Evolutionary conservation across 2,888 invertebrate species (phyloP), one percentile per base, ranked within the genome.

Genomic region (Apodemia hepburni): DNA sequence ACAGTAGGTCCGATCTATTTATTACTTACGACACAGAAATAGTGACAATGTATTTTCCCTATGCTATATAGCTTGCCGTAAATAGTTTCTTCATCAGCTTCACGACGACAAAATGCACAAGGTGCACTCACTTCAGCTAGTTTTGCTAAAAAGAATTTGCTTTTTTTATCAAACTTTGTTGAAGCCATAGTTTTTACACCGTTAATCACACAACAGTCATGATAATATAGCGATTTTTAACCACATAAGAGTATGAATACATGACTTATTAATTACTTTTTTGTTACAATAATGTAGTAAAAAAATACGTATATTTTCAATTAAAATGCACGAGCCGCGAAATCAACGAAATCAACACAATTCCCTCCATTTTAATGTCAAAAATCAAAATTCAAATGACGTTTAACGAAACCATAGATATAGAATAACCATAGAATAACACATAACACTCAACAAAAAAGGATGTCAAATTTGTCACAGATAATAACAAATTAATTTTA

Each of bases 1-100:
- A 11, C 3, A 15, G 15, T 42, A n/a, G 42, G 5, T 15, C 12
- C 5, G 15, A 3, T 4, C 5, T 4, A 42, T 15, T 42, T 42
- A 42, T n/a, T 8, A 87, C 93, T 89, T 91, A 96, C 96, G 87
- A 95, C 90, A 78, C 96, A 97, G 81, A 94, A 96, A 73, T 96
- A 95, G 77, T 97, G 96, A 2, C 94, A 94, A 47, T 92, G 84
- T 33, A 95, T 83, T 12, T 92, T 88, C 12, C 92, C 87, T 58
- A 93, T 86, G 11, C 85, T 82, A 69, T 93, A 92, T 35, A 94
- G 76, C 71, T 92, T 92, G 3, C 94, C 94, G 73, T 85, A 93
- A 15, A 85, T 79, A 8, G 92, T 64, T 72, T 93, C 94, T 69
- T 94, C 87, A 22, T 93, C 87, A 0, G 90, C 85, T 51, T 81